These are phyloP conservation scores for Philaethria dido DNA, from an alignment of 2,888 invertebrate genomes.

Conservation along the genomic window DNA sequence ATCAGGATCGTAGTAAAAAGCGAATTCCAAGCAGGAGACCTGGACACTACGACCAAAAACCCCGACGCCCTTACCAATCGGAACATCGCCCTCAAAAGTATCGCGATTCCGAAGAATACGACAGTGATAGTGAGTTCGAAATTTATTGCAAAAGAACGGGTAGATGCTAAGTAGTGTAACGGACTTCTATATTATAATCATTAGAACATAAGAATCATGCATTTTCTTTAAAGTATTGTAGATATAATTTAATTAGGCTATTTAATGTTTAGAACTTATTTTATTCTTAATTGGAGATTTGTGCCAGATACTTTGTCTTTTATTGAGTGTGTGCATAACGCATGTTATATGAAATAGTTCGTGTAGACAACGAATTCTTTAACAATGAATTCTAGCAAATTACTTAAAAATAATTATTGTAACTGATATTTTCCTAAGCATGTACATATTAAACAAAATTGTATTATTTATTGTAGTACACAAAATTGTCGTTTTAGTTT, in stretches of 20 bases:
- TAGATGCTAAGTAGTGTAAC: constrained; percentile 52
- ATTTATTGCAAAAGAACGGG: constrained; percentile 65
- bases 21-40: constrained; percentile 60
- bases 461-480: too few relatives aligned
- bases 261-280: neutral
- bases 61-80: constrained; percentile 47
- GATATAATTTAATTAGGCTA: constrained; percentile 21
- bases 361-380: neutral
- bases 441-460: too few relatives aligned
- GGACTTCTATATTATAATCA: neutral
- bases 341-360: neutral
- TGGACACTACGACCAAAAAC: constrained; percentile 42
- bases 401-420: too few relatives aligned
- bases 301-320: constrained; percentile 4
- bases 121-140: constrained; percentile 54
- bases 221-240: constrained; percentile 37
- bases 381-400: neutral
- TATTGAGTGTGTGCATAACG: too few relatives aligned
- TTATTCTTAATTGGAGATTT: constrained; percentile 3
- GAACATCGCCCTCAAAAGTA: constrained; percentile 50
- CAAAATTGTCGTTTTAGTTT: too few relatives aligned
- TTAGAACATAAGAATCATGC: constrained; percentile 23
- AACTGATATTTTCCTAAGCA: too few relatives aligned
- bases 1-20: constrained; percentile 66
- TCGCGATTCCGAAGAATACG: constrained; percentile 59